Percentiles rank a stretch among this genome's conserved stretches.
phyloP scores from a whole-genome alignment of 2,113 vertebrate species.

The Vulpes vulpes region DNA sequence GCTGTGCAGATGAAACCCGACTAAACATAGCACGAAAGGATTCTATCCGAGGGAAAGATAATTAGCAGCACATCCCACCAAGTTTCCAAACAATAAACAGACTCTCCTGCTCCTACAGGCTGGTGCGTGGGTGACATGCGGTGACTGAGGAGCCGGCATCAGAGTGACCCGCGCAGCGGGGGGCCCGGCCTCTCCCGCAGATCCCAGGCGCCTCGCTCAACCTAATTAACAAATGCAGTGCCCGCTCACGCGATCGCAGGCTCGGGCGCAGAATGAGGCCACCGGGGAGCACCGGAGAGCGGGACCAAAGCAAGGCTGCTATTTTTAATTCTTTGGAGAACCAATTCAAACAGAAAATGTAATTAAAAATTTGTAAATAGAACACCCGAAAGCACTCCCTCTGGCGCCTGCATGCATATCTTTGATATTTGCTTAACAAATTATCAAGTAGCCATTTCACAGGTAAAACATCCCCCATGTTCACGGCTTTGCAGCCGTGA shows the following conservation, averaged over 20 bases:
- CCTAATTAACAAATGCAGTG: conserved; percentile 75
- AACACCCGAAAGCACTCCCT: conserved; percentile 84
- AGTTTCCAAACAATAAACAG: rapidly evolving
- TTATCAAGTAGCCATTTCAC: conserved; percentile 76
- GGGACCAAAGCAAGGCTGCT: conserved; percentile 71
- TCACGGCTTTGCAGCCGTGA: neutral
- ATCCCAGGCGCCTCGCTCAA: conserved; percentile 67
- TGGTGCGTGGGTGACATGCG: neutral
- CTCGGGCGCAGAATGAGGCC: conserved; percentile 62
- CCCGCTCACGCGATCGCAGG: conserved; percentile 51
- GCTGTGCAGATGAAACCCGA: neutral
- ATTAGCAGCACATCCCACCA: rapidly evolving
- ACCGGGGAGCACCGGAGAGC: conserved; percentile 78
- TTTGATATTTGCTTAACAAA: conserved; percentile 85
- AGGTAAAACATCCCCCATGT: neutral
- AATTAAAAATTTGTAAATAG: conserved; percentile 86
- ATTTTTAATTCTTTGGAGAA: conserved; percentile 85
- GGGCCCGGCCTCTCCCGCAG: neutral
- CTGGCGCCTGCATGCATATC: conserved; percentile 79
- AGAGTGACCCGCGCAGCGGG: conserved; percentile 53
- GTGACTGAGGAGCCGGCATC: neutral
- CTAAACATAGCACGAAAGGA: neutral
- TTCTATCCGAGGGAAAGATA: neutral
- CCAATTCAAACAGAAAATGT: conserved; percentile 86
- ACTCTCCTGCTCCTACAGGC: neutral